Percentiles rank a stretch among this genome's conserved stretches.
These are phyloP conservation scores for Butastur rufipennis DNA, from an alignment of 2,113 vertebrate species.

Conservation along the genomic window DNA sequence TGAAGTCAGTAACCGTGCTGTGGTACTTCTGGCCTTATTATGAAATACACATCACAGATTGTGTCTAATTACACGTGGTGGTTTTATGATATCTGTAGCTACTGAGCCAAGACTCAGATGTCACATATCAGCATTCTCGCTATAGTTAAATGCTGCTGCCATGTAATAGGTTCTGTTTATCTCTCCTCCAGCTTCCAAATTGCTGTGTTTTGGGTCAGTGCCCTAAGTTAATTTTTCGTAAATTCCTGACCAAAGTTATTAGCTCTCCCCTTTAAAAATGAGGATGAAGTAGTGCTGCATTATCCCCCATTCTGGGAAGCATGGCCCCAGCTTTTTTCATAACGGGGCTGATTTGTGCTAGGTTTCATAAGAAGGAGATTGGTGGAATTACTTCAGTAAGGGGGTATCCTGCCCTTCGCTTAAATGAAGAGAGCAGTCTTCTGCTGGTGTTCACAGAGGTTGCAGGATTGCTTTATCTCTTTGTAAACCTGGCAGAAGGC, in stretches of 20 bases:
- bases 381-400: not conserved
- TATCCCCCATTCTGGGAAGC: not conserved
- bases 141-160: slow-evolving; percentile 22
- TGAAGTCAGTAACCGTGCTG: not conserved
- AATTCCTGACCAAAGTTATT: slow-evolving; percentile 37
- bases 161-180: slow-evolving; percentile 45
- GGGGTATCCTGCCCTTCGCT: not conserved
- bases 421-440: not conserved
- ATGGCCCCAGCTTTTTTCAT: not conserved
- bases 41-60: slow-evolving; percentile 34
- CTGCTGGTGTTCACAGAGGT: not conserved
- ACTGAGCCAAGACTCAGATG: slow-evolving; percentile 48
- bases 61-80: slow-evolving; percentile 37
- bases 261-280: not conserved
- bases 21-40: not conserved
- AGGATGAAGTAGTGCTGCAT: not conserved
- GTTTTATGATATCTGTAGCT: slow-evolving; percentile 45
- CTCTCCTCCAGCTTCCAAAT: not conserved
- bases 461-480: not conserved
- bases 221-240: not conserved
- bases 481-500: not conserved
- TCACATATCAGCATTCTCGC: slow-evolving; percentile 19
- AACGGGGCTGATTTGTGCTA: not conserved
- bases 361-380: not conserved
- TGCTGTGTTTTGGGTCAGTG: slow-evolving; percentile 47